Percentiles rank a stretch among this genome's conserved stretches.
These are phyloP conservation scores for Eufriesea mexicana DNA, from an alignment of 1,140 invertebrate species.

Conservation along the genomic window DNA sequence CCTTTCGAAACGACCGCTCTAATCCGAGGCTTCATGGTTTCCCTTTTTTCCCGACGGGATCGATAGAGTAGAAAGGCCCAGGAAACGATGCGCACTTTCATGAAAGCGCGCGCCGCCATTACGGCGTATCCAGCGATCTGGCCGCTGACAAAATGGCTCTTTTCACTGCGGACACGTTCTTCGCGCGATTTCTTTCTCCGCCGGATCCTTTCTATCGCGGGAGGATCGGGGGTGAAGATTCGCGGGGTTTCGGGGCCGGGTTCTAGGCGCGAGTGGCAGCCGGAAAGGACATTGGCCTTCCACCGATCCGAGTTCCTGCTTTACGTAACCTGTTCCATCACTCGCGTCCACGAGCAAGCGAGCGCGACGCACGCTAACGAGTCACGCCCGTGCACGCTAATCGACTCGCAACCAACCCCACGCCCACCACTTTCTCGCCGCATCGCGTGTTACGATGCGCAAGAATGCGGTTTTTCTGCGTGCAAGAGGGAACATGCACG, in stretches of 20 bases:
- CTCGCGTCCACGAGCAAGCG: slow-evolving; percentile 50
- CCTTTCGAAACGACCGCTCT: background rate
- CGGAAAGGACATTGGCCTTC: slow-evolving; percentile 79
- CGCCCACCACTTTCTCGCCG: slow-evolving; percentile 29
- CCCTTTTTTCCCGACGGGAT: background rate
- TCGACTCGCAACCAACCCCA: slow-evolving; percentile 14
- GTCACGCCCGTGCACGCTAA: slow-evolving; percentile 56
- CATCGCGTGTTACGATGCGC: background rate
- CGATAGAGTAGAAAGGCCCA: slow-evolving; percentile 24
- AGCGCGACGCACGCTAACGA: slow-evolving; percentile 65
- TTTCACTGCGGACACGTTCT: slow-evolving; percentile 17
- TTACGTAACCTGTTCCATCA: slow-evolving; percentile 74
- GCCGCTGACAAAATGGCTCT: background rate
- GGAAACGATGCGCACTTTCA: slow-evolving; percentile 22
- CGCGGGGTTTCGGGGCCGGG: too few species aligned
- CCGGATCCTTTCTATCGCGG: background rate
- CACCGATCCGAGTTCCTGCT: slow-evolving; percentile 66
- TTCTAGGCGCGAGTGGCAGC: background rate
- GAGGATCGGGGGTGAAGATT: too few species aligned
- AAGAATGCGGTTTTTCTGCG: background rate
- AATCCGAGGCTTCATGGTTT: background rate
- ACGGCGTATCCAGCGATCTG: background rate
- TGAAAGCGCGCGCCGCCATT: slow-evolving; percentile 1
- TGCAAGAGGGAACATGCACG: too few species aligned
- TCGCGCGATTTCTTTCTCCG: background rate